Evolutionary conservation across 2,797 vertebrate species (phyloP), one percentile per base, ranked within the genome.

Genomic region (Hipposideros larvatus): DNA sequence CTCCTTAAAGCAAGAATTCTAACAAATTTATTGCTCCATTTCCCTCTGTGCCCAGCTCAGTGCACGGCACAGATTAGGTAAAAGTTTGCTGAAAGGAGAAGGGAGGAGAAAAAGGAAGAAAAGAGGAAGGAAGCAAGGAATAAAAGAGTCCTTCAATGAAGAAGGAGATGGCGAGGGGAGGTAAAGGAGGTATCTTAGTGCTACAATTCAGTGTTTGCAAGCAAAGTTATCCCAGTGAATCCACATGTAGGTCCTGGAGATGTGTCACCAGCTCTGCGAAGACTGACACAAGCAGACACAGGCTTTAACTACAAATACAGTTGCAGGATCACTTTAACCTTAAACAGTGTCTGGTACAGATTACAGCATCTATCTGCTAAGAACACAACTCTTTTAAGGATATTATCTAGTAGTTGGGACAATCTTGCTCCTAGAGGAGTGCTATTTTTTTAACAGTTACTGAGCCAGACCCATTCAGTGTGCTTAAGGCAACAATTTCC

Each of bases 401-500:
- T 88, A 53, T 77, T 87, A 94, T 74, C 91, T 91, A 86, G 59
- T 53, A 74, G 61, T 24, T 83, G 34, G 15, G 16, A 70, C 82
- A 90, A 48, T 86, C 31, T 83, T 92, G n/a, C 31, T 78, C 37
- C 71, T 28, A 1, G 10, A 59, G 24, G 63, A 61, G 43, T 31
- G 28, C 28, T 82, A 6, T 43, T 59, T 55, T 94, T 74, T 95
- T 79, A 95, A 87, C 46, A 92, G 66, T 78, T 71, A 68, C 82
- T 75, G 82, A 94, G 74, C 5, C 24, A 53, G 57, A 93, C 24
- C 28, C 68, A 90, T 61, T 78, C 13, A 15, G 7, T n/a, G 53
- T 37, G 65, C 77, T 86, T 15, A 78, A 31, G 41, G 63, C 88
- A 91, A 92, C 59, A 37, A 80, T 70, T 94, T 95, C 77, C 82